phyloP scores from a whole-genome alignment of 2,113 vertebrate species.

The Herpailurus yagouaroundi region DNA sequence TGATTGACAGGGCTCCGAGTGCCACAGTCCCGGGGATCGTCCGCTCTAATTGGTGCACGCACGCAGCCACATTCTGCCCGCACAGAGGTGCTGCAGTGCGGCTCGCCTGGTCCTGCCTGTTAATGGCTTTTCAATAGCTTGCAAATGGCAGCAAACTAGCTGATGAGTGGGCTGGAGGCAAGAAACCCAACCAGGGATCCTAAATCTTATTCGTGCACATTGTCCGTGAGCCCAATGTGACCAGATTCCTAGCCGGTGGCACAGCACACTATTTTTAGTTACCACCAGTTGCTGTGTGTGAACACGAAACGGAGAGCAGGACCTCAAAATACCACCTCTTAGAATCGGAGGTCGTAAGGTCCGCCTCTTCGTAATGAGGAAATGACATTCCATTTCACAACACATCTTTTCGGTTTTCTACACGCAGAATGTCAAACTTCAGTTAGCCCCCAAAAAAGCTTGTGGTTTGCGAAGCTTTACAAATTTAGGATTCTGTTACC shows the following conservation, averaged over 20 bases:
- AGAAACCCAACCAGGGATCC: conserved; percentile 69
- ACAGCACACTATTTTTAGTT: conserved; percentile 85
- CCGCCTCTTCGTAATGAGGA: conserved; percentile 8
- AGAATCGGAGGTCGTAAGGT: conserved; percentile 41
- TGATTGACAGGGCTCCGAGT: conserved; percentile 89
- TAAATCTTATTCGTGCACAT: conserved; percentile 62
- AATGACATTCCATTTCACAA: conserved; percentile 45
- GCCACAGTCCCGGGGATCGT: conserved; percentile 83
- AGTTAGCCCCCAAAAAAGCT: conserved; percentile 3
- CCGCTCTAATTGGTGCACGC: conserved; percentile 84
- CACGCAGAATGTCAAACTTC: conserved; percentile 59
- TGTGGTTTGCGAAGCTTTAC: conserved; percentile 43
- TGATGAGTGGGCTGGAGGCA: conserved; percentile 83
- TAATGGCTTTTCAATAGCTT: conserved; percentile 87
- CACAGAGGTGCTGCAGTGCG: conserved; percentile 88
- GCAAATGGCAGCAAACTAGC: conserved; percentile 85
- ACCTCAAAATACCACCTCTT: conserved; percentile 83
- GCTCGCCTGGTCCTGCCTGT: conserved; percentile 83
- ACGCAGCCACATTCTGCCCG: conserved; percentile 78
- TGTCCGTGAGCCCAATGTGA: conserved; percentile 57
- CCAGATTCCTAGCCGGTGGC: conserved; percentile 79
- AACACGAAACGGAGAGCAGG: conserved; percentile 79
- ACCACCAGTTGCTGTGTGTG: conserved; percentile 87
- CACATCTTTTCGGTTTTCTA: conserved; percentile 51
- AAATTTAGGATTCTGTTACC: conserved; percentile 51